Evolutionary conservation across 2,113 vertebrate genomes (phyloP).

Genomic region (Salminus brasiliensis): DNA sequence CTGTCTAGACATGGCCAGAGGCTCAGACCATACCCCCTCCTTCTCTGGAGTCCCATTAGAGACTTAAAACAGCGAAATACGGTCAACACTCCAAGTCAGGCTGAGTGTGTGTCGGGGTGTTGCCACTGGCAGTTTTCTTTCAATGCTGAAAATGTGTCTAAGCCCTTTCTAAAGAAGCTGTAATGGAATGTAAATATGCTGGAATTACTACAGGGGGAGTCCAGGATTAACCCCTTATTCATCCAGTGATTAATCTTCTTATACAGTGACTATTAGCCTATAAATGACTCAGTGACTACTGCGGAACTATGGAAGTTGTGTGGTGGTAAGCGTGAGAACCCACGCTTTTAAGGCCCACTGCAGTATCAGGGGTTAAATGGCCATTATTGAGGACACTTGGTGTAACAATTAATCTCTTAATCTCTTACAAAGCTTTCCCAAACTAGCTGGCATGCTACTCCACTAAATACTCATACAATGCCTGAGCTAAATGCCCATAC

Average conservation of each 20-base stretch:
- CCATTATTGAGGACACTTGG: not conserved
- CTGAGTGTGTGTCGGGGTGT: not conserved
- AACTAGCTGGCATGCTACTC: too few species aligned
- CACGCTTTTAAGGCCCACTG: too few species aligned
- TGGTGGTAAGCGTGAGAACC: too few species aligned
- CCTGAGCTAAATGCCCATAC: not conserved
- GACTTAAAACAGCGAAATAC: not conserved
- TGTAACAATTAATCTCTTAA: not conserved
- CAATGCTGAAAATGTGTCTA: not conserved
- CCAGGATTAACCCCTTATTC: too few species aligned
- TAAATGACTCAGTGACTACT: too few species aligned
- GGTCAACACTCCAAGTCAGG: not conserved
- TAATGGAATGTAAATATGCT: too few species aligned
- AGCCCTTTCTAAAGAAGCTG: too few species aligned
- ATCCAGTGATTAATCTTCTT: too few species aligned
- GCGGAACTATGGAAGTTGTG: too few species aligned
- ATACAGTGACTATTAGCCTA: too few species aligned
- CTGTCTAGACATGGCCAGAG: conserved; percentile 59
- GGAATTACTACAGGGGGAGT: too few species aligned
- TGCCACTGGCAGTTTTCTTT: not conserved
- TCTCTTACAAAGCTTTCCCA: not conserved
- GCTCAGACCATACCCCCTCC: not conserved
- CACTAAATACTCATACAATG: too few species aligned
- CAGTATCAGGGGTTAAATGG: not conserved
- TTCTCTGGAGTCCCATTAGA: not conserved